Evolutionary conservation across 2,797 vertebrate species (phyloP), one percentile per base, ranked within the genome.

Genomic region (Eurystomus glaucurus): DNA sequence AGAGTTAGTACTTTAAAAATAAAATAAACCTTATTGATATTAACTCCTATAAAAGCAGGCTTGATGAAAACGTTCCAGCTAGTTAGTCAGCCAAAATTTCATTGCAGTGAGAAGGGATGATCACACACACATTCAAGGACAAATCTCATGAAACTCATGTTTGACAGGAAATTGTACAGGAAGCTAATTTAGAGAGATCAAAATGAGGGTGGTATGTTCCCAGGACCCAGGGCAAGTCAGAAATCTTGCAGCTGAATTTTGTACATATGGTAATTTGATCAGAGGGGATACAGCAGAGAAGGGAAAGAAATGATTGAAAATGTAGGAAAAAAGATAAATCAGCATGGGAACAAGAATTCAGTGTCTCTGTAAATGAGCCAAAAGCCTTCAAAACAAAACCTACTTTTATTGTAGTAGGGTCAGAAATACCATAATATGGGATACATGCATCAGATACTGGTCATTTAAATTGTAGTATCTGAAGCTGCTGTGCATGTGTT

Each of bases 161-260:
- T 97, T 95, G 92, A 97, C 97, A 98, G 98, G 97, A 98, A 98
- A 97, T 92, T 96, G 95, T 97, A 96, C 93, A 97, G 96, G 97
- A 97, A 98, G 87, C 92, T 97, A 97, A 96, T 95, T 97, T 90
- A 92, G 88, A 95, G 90, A 98, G 94, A 98, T 98, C 97, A 98
- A 97, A 98, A 98, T 96, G 90, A 92, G 82, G 69, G 58, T 97
- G 88, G 88, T 95, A 96, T 94, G 95, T 98, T 98, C 98, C 98
- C 98, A 98, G 98, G 98, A 98, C 98, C 97, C 86, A 79, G 92
- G 72, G 96, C 58, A 52, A 96, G 91, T 60, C 95, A 91, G 94
- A 96, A 95, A 84, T 90, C 97, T 97, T 94, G 90, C 97, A 97
- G 96, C 95, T 88, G 95, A 95, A 68, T 95, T 97, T 96, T 93